Percentiles rank a stretch among this genome's conserved stretches.
These are phyloP conservation scores for Dasysyrphus tricinctus DNA, from an alignment of 2,888 invertebrate species.

Conservation along the genomic window DNA sequence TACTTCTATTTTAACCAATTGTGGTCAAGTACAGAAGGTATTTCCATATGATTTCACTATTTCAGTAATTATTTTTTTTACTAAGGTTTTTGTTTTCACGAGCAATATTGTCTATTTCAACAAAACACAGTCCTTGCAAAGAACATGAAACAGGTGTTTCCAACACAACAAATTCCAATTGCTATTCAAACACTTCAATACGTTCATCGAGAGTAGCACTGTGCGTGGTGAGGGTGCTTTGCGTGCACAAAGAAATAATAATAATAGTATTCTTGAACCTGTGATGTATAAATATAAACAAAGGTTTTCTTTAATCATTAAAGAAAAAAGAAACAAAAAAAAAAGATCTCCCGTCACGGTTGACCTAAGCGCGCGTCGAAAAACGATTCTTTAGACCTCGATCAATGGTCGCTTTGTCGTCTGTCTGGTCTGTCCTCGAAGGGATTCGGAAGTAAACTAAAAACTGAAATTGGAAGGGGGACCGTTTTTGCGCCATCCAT, in stretches of 20 bases:
- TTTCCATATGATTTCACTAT: not conserved
- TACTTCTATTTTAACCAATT: too few species aligned
- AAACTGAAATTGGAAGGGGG: constrained; percentile 50
- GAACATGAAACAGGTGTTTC: constrained; percentile 48
- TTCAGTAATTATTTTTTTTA: not conserved
- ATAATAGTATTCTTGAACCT: constrained; percentile 26
- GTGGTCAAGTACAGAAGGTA: too few species aligned
- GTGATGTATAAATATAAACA: constrained; percentile 13
- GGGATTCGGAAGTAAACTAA: constrained; percentile 82
- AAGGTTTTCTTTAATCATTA: constrained; percentile 41
- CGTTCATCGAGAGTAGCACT: not conserved
- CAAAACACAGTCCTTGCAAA: not conserved
- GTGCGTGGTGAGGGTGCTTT: constrained; percentile 4
- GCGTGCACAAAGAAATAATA: constrained; percentile 35
- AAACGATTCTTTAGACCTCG: constrained; percentile 24
- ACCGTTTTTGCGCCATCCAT: constrained; percentile 62
- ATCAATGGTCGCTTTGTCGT: constrained; percentile 46
- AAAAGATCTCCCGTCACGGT: constrained; percentile 59
- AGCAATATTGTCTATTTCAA: not conserved
- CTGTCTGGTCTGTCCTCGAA: constrained; percentile 81
- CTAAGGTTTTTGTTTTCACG: not conserved
- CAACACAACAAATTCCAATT: constrained; percentile 9
- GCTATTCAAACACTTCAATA: not conserved
- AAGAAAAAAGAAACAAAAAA: not conserved
- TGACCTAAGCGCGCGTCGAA: constrained; percentile 60